Base-by-base conservation (phyloP, 2,113 vertebrate species). In the Oenanthe oenanthe region DNA sequence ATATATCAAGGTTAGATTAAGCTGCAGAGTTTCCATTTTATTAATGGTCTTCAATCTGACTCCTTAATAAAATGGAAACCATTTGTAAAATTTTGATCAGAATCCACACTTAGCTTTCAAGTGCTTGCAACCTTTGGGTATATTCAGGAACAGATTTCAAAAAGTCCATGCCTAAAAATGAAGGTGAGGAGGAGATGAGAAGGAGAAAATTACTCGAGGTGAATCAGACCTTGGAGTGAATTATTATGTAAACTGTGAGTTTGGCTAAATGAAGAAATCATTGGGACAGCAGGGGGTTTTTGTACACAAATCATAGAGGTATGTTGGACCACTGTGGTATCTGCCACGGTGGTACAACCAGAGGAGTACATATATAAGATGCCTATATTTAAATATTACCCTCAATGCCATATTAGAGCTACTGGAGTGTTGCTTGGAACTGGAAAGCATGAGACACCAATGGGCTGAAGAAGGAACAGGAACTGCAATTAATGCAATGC, bases 1-100 rank as follows among this genome's bases (percentile, higher is more conserved):
- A 96, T 95, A 94, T 40, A 96, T 95, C 95, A 95, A 96, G 92
- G 94, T 93, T 95, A 96, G 89, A 96, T 96, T 95, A 97, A 95
- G 91, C 89, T 92, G 84, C 94, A 96, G 90, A 94, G 91, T 95
- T 97, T 94, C 89, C 95, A 95, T 95, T 97, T 97, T 94, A 96
- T 94, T 96, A 95, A 97, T 95, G 89, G 95, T 91, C 81, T 94
- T 94, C 93, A 95, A 88, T 95, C 80, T 87, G 91, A 97, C 85
- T 97, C 91, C 89, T 95, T 97, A 96, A 96, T 95, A 94, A 97
- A 96, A 94, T 94, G 87, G 94, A 93, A 96, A 76, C 94, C 87
- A 95, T 95, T 97, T 94, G 89, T 91, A 97, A 96, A 97, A 94
- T 94, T 94, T 92, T 96, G 95, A 95, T 93, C 93, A 89, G 91